Conservation (phyloP, 2,113 vertebrate species). For the Columbina picui region DNA sequence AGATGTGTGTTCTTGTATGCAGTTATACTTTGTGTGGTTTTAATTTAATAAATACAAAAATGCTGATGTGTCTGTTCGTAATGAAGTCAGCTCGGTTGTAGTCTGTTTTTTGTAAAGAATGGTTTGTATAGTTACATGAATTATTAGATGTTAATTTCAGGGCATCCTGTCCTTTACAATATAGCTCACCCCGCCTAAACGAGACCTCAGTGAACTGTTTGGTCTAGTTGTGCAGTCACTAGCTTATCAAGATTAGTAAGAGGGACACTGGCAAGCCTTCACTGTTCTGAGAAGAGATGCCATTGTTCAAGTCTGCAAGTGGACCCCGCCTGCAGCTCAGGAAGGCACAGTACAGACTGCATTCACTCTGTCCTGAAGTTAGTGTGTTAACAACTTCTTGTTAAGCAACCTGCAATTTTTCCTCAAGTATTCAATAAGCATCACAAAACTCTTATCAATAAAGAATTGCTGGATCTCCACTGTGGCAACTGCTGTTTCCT, state of each 20-base stretch:
- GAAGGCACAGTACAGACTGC: not conserved
- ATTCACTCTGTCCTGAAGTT: not conserved
- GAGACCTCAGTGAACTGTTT: not conserved
- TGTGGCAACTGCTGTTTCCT: not conserved
- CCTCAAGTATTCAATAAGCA: not conserved
- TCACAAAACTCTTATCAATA: not conserved
- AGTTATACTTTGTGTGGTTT: slow-evolving; percentile 55
- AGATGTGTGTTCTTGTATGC: slow-evolving; percentile 49
- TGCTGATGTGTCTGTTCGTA: not conserved
- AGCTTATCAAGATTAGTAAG: not conserved
- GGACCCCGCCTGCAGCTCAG: not conserved
- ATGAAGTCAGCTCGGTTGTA: not conserved
- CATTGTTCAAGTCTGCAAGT: not conserved
- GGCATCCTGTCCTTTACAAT: not conserved
- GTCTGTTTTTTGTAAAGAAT: not conserved
- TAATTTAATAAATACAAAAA: slow-evolving; percentile 65
- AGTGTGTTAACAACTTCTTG: not conserved
- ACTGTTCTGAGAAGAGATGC: not conserved
- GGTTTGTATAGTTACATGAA: not conserved
- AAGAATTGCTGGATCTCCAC: not conserved
- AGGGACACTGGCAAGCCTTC: not conserved
- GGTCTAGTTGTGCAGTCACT: not conserved
- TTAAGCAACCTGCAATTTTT: not conserved
- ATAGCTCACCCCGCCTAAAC: not conserved
- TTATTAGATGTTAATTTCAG: not conserved